A percentile compares a stretch with the other conserved stretches of the same genome.
phyloP scores from a whole-genome alignment of 2,113 vertebrate genomes.

The Salminus brasiliensis region DNA sequence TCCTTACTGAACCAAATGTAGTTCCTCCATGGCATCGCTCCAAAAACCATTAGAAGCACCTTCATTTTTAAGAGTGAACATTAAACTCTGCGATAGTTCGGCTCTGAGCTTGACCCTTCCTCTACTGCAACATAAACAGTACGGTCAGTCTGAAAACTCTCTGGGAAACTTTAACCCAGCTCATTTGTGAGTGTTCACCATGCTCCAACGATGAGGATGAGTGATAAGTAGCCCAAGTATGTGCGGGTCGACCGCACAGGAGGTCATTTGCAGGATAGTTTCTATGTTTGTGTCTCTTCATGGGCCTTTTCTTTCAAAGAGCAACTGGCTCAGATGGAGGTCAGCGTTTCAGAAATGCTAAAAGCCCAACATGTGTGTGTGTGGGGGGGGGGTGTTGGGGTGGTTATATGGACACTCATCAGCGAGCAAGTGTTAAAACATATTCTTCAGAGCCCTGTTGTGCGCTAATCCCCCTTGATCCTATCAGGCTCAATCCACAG shows the following conservation, averaged over 20 bases:
- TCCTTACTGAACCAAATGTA: too few species aligned
- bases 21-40: too few species aligned
- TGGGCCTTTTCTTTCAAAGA: slow-evolving; percentile 13
- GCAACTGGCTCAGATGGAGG: slow-evolving; percentile 1
- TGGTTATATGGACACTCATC: slow-evolving; percentile 8
- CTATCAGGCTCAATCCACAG: slow-evolving; percentile 36
- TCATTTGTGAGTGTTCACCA: neutral
- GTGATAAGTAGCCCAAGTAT: slow-evolving; percentile 19
- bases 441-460: slow-evolving; percentile 5
- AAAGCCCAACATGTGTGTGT: neutral
- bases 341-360: neutral
- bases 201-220: slow-evolving; percentile 40
- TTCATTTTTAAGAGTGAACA: too few species aligned
- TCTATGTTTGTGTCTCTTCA: slow-evolving; percentile 19
- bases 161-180: neutral
- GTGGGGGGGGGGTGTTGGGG: neutral
- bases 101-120: too few species aligned
- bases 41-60: too few species aligned
- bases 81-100: too few species aligned
- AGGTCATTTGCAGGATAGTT: slow-evolving; percentile 16
- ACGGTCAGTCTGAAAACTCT: neutral
- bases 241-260: neutral
- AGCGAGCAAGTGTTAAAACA: neutral
- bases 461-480: slow-evolving; percentile 44
- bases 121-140: neutral